Conservation (phyloP, 2,888 invertebrate species). For the Caenorhabditis sp. region DNA sequence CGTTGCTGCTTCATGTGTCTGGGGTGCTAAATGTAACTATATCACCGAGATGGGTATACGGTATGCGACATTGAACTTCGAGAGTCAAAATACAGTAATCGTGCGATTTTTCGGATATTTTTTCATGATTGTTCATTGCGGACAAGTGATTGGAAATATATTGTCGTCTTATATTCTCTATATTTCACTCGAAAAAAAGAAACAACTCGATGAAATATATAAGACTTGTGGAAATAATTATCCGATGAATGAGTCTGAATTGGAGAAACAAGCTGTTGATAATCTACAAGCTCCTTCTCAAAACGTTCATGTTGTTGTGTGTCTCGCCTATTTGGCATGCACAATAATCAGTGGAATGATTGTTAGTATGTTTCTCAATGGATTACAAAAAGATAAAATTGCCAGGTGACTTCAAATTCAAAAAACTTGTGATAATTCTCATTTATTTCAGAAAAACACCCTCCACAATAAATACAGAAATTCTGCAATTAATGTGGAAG, state of each 20-base stretch:
- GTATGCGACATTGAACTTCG: constrained; percentile 81
- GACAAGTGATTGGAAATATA: constrained; percentile 93
- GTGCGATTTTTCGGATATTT: constrained; percentile 96
- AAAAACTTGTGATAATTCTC: neutral
- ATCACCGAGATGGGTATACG: constrained; percentile 90
- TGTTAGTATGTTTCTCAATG: constrained; percentile 87
- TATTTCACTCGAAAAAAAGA: constrained; percentile 26
- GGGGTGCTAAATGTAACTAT: constrained; percentile 98
- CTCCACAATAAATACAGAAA: constrained; percentile 32
- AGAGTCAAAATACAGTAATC: constrained; percentile 84
- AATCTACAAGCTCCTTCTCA: constrained; percentile 82
- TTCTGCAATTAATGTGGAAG: constrained; percentile 79
- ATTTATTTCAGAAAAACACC: neutral
- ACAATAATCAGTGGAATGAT: constrained; percentile 85
- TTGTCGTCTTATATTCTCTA: constrained; percentile 79
- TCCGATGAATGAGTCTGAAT: constrained; percentile 50
- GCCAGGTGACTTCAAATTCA: neutral
- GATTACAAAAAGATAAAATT: constrained; percentile 80
- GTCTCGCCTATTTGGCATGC: constrained; percentile 83
- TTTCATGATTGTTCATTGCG: constrained; percentile 95
- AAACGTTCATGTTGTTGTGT: constrained; percentile 65
- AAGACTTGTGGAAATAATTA: constrained; percentile 66
- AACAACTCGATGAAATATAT: constrained; percentile 50
- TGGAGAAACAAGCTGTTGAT: constrained; percentile 42
- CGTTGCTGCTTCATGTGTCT: constrained; percentile 93